Percentiles rank a stretch among this genome's conserved stretches.
Conservation (phyloP, 2,888 invertebrate species). For the Electrophaes corylata region DNA sequence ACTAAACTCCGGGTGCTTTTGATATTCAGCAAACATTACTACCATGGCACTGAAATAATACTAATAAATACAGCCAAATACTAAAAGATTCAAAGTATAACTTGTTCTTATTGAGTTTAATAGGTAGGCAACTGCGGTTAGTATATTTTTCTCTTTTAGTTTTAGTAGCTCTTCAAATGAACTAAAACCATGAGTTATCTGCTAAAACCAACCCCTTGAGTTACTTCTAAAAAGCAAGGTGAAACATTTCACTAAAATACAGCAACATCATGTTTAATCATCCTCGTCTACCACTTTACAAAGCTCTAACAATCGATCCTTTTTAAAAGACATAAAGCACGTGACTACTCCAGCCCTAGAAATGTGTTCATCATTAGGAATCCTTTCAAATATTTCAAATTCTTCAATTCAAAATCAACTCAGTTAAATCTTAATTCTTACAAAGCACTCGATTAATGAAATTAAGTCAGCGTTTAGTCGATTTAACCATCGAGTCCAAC, state of each 20-base stretch:
- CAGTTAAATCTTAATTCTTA: constrained; percentile 83
- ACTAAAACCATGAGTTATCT: too few species aligned
- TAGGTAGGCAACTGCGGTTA: too few species aligned
- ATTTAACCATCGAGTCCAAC: constrained; percentile 74
- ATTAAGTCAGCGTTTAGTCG: constrained; percentile 83
- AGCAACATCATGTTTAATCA: constrained; percentile 9
- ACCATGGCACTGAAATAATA: too few species aligned
- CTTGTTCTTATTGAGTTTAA: too few species aligned
- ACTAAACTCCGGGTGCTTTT: too few species aligned
- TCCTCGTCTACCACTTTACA: constrained; percentile 10
- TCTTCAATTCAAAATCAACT: constrained; percentile 74
- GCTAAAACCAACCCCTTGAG: too few species aligned
- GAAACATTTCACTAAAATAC: constrained; percentile 2
- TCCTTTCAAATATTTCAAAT: constrained; percentile 70
- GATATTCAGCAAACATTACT: too few species aligned
- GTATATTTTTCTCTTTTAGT: too few species aligned
- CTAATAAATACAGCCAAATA: too few species aligned
- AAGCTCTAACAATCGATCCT: constrained; percentile 8
- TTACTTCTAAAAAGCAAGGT: constrained; percentile 1
- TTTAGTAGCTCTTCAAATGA: too few species aligned
- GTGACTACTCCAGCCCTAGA: constrained; percentile 52
- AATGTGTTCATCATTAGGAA: constrained; percentile 72
- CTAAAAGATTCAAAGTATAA: too few species aligned
- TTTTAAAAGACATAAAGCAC: constrained; percentile 52
- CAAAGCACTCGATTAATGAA: constrained; percentile 83